Percentiles rank a stretch among this genome's conserved stretches.
Conservation (phyloP, 2,888 invertebrate genomes). For the Torymus aiolomorphi region DNA sequence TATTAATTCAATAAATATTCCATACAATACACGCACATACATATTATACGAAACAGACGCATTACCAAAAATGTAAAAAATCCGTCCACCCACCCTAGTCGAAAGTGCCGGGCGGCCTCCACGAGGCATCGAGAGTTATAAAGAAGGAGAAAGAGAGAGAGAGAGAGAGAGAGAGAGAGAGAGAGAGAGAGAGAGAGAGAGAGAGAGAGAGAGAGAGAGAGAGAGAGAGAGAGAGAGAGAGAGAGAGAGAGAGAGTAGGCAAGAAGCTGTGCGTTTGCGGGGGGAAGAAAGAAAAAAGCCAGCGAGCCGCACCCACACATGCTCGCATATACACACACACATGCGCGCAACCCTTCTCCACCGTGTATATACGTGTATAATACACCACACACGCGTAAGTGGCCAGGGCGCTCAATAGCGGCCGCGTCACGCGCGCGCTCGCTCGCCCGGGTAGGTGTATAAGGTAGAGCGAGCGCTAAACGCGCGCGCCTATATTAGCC, state of each 20-base stretch:
- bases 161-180: conserved; percentile 43
- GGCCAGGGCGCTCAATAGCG: conserved; percentile 59
- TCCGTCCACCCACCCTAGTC: no score
- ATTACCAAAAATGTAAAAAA: no score
- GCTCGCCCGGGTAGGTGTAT: neutral
- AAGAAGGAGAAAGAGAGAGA: conserved; percentile 41
- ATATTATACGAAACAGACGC: no score
- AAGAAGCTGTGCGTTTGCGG: conserved; percentile 23
- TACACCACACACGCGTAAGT: conserved; percentile 33
- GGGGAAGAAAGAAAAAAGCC: conserved; percentile 50
- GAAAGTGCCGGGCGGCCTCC: neutral
- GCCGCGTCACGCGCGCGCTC: conserved; percentile 63
- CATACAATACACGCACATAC: no score
- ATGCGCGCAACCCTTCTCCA: conserved; percentile 27
- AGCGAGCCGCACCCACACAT: conserved; percentile 58
- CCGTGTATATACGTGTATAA: no score
- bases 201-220: conserved; percentile 41
- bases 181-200: conserved; percentile 29
- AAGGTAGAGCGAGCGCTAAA: conserved; percentile 8
- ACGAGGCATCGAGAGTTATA: conserved; percentile 29
- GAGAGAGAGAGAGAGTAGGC: conserved; percentile 47
- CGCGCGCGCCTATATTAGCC: conserved; percentile 40
- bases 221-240: conserved; percentile 33
- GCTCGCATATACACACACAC: neutral
- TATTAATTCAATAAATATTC: no score